A percentile compares a stretch with the other conserved stretches of the same genome.
These are phyloP conservation scores for Drosophila birchii DNA, from an alignment of 2,888 invertebrate species.

Conservation along the genomic window DNA sequence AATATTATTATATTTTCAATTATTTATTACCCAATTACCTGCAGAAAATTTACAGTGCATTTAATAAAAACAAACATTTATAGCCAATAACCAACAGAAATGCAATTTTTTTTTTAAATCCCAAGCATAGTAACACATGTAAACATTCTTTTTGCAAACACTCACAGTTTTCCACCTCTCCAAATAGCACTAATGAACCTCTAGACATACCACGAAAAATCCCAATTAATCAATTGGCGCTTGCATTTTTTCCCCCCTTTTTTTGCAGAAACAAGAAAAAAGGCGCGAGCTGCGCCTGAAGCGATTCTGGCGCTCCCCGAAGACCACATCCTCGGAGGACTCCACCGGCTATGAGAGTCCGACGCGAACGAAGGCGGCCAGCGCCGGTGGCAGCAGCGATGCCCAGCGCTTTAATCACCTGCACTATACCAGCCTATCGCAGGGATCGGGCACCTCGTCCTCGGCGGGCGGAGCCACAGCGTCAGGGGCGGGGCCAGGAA, in stretches of 20 bases:
- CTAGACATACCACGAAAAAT: neutral
- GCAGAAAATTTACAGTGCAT: neutral
- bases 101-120: neutral
- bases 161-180: neutral
- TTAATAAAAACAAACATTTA: neutral
- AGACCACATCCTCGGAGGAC: constrained; percentile 85
- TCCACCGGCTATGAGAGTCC: constrained; percentile 86
- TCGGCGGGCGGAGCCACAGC: constrained; percentile 56
- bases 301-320: constrained; percentile 85
- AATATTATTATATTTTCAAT: too few relatives aligned
- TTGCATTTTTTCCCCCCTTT: neutral
- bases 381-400: constrained; percentile 70
- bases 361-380: constrained; percentile 79
- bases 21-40: neutral
- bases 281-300: constrained; percentile 85
- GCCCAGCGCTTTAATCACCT: constrained; percentile 83
- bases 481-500: constrained; percentile 21
- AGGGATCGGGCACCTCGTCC: constrained; percentile 71
- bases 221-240: constrained; percentile 13
- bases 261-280: constrained; percentile 85
- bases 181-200: constrained; percentile 5
- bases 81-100: neutral
- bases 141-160: neutral
- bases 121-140: neutral
- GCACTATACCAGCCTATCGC: constrained; percentile 81